A percentile compares a stretch with the other conserved stretches of the same genome.
phyloP scores from a whole-genome alignment of 2,113 vertebrate species.

The Baryphthengus martii region DNA sequence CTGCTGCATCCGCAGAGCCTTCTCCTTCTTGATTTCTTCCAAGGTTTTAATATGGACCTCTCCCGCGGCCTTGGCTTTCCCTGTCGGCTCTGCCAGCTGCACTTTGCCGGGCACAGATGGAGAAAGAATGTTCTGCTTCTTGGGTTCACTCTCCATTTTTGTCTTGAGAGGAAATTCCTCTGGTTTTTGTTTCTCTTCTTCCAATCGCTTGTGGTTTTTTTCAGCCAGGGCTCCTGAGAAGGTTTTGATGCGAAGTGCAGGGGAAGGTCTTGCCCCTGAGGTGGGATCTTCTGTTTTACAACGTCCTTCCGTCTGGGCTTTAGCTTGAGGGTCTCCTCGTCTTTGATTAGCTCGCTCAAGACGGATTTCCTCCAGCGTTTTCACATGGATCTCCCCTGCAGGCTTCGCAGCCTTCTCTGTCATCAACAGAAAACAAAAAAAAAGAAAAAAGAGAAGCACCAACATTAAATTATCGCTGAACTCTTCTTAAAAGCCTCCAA shows the following conservation, averaged over 20 bases:
- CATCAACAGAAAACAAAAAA: background rate
- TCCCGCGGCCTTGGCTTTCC: background rate
- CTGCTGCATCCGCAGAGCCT: constrained; percentile 80
- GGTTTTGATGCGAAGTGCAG: constrained; percentile 62
- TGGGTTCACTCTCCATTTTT: constrained; percentile 29
- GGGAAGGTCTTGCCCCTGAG: constrained; percentile 26
- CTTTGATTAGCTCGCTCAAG: constrained; percentile 83
- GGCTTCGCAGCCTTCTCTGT: constrained; percentile 64
- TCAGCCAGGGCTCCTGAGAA: constrained; percentile 78
- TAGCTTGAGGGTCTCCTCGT: constrained; percentile 53
- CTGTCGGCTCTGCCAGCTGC: constrained; percentile 1
- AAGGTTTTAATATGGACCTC: constrained; percentile 87
- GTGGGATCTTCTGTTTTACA: constrained; percentile 32
- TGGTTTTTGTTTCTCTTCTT: constrained; percentile 67
- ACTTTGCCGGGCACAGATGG: background rate
- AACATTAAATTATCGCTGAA: too few species aligned
- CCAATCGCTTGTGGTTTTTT: constrained; percentile 76
- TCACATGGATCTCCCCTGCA: constrained; percentile 82
- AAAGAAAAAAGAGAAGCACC: background rate
- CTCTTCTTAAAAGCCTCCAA: too few species aligned
- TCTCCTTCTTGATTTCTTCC: constrained; percentile 92
- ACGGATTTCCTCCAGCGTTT: constrained; percentile 91
- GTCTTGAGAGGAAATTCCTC: constrained; percentile 23
- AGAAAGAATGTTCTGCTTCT: background rate
- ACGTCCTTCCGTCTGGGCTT: constrained; percentile 6